Evolutionary conservation across 2,888 invertebrate species (phyloP), one percentile per base, ranked within the genome.

Genomic region (Drosophila neotestacea): DNA sequence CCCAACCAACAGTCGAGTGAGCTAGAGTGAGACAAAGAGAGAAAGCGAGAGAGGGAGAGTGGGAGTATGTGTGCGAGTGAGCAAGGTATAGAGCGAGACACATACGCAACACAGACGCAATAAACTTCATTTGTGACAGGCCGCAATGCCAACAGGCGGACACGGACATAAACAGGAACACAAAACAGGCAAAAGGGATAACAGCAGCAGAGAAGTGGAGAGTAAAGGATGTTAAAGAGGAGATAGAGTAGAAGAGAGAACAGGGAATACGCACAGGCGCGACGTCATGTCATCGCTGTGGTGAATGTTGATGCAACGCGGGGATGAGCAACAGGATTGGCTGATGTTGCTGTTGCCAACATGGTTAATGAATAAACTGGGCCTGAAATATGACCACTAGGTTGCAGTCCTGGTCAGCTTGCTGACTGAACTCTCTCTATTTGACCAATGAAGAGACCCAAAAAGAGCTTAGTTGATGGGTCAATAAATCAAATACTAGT

Each of bases 41-140:
- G 27, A 38, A 44, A 36, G 16, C 10, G 47, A 11, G 11, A n/a
- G 11, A 27, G 36, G 6, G 27, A 9, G 32, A 4, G 28, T 22
- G 52, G 6, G 51, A 13, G 52, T 13, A 56, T 7, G 32, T 3
- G 32, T 30, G 52, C 10, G 51, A 13, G 52, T n/a, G 56, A 34
- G 41, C 16, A 16, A 7, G 70, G 5, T 41, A 44, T 39, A 51
- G 58, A 10, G 44, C 47, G 70, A 56, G 67, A 70, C 78, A 70
- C 71, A 77, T 65, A 73, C 73, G 81, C 83, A 70, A 79, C 76
- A 84, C 90, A 90, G 91, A 90, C 91, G 83, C 90, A 89, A 90
- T 90, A 90, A 90, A 90, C 90, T 91, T 90, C 90, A 90, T 74
- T 91, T 90, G 73, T 91, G 90, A 90, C 91, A 91, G 90, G 83